phyloP scores from a whole-genome alignment of 2,888 invertebrate species.

The Carpatolechia fugitivella region DNA sequence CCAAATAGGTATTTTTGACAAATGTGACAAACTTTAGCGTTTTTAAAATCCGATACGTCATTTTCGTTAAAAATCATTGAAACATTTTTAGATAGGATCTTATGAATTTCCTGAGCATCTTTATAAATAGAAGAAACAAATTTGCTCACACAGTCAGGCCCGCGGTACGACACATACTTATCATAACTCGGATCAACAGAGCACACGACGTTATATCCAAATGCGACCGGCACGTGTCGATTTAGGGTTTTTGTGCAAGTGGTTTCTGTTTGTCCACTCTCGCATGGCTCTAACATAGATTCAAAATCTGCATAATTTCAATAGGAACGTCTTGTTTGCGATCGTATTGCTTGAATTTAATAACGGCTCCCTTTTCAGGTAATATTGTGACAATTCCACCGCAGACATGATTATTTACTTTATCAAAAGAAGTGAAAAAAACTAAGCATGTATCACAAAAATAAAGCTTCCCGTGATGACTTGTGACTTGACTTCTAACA shows the following conservation, averaged over 20 bases:
- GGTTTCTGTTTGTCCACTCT: background rate
- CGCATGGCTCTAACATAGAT: no score
- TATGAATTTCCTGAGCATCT: background rate
- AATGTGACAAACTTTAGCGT: background rate
- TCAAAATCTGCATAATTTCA: background rate
- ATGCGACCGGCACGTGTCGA: background rate
- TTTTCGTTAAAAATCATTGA: background rate
- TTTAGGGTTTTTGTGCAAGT: background rate
- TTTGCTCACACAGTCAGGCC: background rate
- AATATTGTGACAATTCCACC: no score
- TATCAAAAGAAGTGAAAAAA: background rate
- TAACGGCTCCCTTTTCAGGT: no score
- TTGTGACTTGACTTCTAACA: no score
- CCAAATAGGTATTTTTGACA: background rate
- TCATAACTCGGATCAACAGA: background rate
- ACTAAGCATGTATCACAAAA: background rate
- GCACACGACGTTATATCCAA: background rate
- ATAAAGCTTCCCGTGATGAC: background rate
- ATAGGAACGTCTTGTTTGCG: background rate
- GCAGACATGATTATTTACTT: background rate
- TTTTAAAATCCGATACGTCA: background rate
- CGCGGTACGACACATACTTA: constrained; percentile 1
- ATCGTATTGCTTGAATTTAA: background rate
- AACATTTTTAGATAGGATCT: background rate
- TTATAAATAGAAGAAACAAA: background rate